Base-by-base conservation (phyloP, 2,888 invertebrate species). In the Rotaria sp. region DNA sequence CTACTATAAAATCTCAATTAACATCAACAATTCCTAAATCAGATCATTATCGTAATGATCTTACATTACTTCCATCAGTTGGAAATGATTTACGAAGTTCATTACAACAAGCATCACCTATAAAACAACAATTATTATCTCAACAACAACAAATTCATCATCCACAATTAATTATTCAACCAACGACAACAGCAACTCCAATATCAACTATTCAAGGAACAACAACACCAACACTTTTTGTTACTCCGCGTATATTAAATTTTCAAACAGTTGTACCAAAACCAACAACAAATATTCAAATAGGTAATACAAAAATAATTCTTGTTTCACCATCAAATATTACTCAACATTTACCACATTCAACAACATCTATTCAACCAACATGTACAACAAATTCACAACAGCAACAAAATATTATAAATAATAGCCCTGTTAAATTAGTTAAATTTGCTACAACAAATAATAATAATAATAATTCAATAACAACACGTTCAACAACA, bases 221-320 rank as follows among this genome's bases (percentile, higher is more conserved):
- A 45, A 80, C 45, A 13, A 45, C 80, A n/a, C 80, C 80, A 80
- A 80, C 80, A 45, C 21, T 80, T 21, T 45, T 80, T n/a, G 80
- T 80, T 41, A n/a, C 80, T 26, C 80, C 80, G 13, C 80, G 80
- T 26, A 80, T 80, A 80, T 80, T 80, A 45, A 80, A 80, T 80
- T 45, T 80, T 80, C 80, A 80, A 80, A 80, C 80, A 5, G 80
- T 80, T 10, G 80, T 80, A n/a, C 80, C 80, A n/a, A 80, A 80
- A 80, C 80, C 80, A 45, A 80, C 80, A 80, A 45, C 80, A n/a
- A 80, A 80, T n/a, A 80, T 80, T 80, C 80, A 80, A 45, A 80
- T 80, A 7, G 80, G 80, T 13, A 80, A 80, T 45, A 80, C 80
- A n/a, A 80, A 80, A 80, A 80, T 80, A 10, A 80, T 80, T 45